phyloP scores from a whole-genome alignment of 1,140 invertebrate species.

The Drosophila arawakana region DNA sequence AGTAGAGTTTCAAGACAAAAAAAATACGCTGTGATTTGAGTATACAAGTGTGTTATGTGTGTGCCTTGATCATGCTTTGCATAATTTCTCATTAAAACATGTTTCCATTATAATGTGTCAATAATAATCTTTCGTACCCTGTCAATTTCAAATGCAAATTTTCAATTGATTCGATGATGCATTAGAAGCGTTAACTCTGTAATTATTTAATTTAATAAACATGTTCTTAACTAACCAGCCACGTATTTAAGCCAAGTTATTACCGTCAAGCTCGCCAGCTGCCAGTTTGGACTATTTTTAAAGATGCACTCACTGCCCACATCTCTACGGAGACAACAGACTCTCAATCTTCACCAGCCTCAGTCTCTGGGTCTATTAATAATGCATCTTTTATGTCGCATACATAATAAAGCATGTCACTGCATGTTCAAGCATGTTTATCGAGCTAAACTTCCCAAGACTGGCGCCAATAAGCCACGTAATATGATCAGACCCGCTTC shows the following conservation, averaged over 20 bases:
- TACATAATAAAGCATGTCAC: constrained; percentile 71
- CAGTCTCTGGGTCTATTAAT: constrained; percentile 52
- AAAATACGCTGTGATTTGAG: constrained; percentile 19
- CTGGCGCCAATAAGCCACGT: constrained; percentile 53
- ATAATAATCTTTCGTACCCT: constrained; percentile 70
- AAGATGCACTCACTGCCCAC: constrained; percentile 70
- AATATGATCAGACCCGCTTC: constrained; percentile 70
- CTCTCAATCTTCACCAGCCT: not conserved
- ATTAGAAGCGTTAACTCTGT: constrained; percentile 33
- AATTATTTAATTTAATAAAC: constrained; percentile 77
- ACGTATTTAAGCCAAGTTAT: constrained; percentile 14
- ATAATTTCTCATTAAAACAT: constrained; percentile 81
- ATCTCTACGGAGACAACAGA: not conserved
- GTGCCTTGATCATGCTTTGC: constrained; percentile 59
- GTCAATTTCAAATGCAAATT: constrained; percentile 66
- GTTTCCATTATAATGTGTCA: constrained; percentile 79
- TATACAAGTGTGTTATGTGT: constrained; percentile 1
- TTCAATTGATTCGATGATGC: constrained; percentile 54
- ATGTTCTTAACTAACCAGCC: constrained; percentile 52
- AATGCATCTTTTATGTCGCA: constrained; percentile 63
- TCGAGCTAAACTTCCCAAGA: constrained; percentile 7
- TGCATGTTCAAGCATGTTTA: constrained; percentile 38
- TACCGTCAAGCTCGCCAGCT: constrained; percentile 47
- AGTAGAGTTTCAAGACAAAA: constrained; percentile 30
- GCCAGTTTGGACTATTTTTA: constrained; percentile 74